phyloP scores from a whole-genome alignment of 2,888 invertebrate genomes.

The Drosophila ochracea region DNA sequence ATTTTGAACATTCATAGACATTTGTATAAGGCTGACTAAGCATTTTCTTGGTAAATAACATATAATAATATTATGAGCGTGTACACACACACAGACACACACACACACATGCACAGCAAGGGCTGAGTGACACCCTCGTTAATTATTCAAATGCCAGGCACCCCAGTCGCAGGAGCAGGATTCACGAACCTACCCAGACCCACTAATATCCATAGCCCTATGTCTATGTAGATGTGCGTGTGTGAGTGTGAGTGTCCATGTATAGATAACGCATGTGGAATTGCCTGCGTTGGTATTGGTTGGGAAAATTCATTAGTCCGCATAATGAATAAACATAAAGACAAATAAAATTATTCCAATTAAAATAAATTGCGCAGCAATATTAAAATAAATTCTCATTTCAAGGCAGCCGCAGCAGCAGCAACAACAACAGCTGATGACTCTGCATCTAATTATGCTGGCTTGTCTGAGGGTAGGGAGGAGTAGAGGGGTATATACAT shows the following conservation, averaged over 20 bases:
- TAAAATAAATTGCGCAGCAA: conserved; percentile 82
- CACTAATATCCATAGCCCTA: conserved; percentile 58
- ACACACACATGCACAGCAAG: conserved; percentile 15
- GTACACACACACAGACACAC: conserved; percentile 23
- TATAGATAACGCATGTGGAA: conserved; percentile 67
- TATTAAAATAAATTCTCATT: conserved; percentile 76
- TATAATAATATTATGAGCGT: conserved; percentile 80
- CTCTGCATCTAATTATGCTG: conserved; percentile 68
- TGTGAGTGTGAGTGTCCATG: conserved; percentile 25
- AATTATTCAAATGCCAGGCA: conserved; percentile 77
- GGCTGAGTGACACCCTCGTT: conserved; percentile 78
- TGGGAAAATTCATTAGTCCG: conserved; percentile 79
- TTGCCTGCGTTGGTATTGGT: conserved; percentile 58
- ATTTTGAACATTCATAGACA: conserved; percentile 82
- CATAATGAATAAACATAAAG: conserved; percentile 82
- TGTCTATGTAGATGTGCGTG: conserved; percentile 16
- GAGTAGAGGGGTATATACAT: neutral
- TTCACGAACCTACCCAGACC: conserved; percentile 52
- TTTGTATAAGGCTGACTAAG: conserved; percentile 82
- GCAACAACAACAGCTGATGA: conserved; percentile 42
- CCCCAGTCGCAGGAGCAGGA: conserved; percentile 65
- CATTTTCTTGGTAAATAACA: conserved; percentile 82
- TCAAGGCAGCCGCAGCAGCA: conserved; percentile 49
- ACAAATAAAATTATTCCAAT: conserved; percentile 83
- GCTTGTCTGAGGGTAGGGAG: conserved; percentile 32